A percentile compares a stretch with the other conserved stretches of the same genome.
Evolutionary conservation across 1,140 invertebrate species (phyloP).

Genomic region (Polypedilum pembai): DNA sequence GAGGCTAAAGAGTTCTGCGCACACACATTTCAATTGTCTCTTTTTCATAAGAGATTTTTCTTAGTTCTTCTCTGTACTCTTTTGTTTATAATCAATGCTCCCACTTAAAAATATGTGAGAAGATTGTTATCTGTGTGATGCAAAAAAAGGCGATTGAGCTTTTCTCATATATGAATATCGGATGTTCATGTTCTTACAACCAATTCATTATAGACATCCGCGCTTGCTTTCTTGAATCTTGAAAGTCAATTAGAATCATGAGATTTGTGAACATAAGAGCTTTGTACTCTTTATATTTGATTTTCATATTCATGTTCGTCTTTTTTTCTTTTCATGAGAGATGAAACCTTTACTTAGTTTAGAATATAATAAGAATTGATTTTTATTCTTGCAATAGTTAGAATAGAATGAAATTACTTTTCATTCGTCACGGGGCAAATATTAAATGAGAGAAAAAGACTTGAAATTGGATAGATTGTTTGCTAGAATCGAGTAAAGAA

Average conservation of each 20-base stretch:
- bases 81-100: not conserved
- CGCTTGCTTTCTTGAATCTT: not conserved
- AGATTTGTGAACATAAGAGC: not conserved
- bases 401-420: no score
- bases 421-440: not conserved
- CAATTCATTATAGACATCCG: not conserved
- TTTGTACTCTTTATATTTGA: no score
- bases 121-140: not conserved
- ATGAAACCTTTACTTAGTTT: not conserved
- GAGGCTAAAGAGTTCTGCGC: not conserved
- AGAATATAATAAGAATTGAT: conserved; percentile 7
- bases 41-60: not conserved
- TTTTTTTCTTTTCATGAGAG: not conserved
- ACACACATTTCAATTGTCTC: conserved; percentile 2
- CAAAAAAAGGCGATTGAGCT: not conserved
- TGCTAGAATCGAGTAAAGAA: not conserved
- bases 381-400: not conserved
- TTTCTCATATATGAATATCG: not conserved
- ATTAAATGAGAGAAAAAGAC: not conserved
- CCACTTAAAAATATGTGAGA: not conserved
- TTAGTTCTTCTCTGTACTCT: no score
- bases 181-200: not conserved
- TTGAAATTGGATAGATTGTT: not conserved
- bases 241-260: conserved; percentile 26
- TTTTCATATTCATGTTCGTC: no score